Percentiles rank a stretch among this genome's conserved stretches.
Evolutionary conservation across 2,113 vertebrate species (phyloP).

Genomic region (Prolemur simus): DNA sequence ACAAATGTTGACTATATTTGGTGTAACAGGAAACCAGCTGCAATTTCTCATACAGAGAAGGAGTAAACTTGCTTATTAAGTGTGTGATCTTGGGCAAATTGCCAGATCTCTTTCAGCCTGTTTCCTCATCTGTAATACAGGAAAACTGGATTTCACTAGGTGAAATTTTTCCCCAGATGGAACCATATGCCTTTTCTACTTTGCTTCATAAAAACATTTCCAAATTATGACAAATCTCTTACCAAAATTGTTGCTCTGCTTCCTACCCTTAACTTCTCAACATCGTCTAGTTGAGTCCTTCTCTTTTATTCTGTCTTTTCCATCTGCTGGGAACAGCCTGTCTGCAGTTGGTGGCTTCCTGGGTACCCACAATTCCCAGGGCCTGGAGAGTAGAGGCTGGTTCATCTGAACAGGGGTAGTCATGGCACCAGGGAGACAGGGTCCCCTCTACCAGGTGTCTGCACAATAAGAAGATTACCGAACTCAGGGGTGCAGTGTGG

Average conservation of each 20-base stretch:
- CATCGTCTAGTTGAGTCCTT: not conserved
- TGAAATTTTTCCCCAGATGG: not conserved
- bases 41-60: not conserved
- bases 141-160: not conserved
- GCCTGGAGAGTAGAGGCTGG: not conserved
- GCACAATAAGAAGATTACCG: not conserved
- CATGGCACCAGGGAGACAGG: not conserved
- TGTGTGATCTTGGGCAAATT: not conserved
- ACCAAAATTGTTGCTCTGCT: not conserved
- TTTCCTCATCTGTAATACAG: not conserved
- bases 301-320: not conserved
- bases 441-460: not conserved
- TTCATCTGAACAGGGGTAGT: not conserved
- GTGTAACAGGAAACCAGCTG: not conserved
- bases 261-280: conserved; percentile 10
- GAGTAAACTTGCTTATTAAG: not conserved
- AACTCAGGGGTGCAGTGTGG: not conserved
- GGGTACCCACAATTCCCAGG: not conserved
- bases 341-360: not conserved
- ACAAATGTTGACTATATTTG: not conserved
- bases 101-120: not conserved
- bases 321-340: not conserved
- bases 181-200: not conserved
- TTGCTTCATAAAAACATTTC: conserved; percentile 22
- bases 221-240: conserved; percentile 10